These are phyloP conservation scores for Chinchilla lanigera DNA, from an alignment of 2,113 vertebrate genomes.

Conservation along the genomic window DNA sequence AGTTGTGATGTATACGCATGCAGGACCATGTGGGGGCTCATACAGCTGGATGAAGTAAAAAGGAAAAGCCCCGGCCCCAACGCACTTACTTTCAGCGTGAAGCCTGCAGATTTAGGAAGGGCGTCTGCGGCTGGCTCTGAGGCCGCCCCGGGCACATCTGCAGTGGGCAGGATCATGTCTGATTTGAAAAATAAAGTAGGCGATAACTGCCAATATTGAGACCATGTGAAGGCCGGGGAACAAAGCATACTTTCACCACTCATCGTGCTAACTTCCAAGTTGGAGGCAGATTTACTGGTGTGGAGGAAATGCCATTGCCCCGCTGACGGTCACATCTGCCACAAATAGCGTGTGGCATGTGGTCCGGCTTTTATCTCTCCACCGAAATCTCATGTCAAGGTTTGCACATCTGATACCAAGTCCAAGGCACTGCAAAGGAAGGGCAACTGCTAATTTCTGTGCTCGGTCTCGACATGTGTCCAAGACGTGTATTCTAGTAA, in stretches of 20 bases:
- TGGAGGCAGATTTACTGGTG: conserved; percentile 89
- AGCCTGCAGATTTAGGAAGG: conserved; percentile 71
- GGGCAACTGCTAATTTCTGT: conserved; percentile 76
- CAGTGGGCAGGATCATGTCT: conserved; percentile 81
- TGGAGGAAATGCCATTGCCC: conserved; percentile 93
- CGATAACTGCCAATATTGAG: conserved; percentile 90
- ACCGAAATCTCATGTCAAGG: conserved; percentile 84
- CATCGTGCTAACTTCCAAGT: conserved; percentile 94
- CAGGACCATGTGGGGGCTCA: background rate
- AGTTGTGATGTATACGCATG: background rate
- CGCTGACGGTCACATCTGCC: conserved; percentile 94
- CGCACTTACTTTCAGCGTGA: conserved; percentile 73
- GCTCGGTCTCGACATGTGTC: conserved; percentile 71
- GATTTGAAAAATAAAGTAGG: conserved; percentile 86
- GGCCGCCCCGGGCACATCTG: conserved; percentile 78
- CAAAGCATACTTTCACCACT: conserved; percentile 93
- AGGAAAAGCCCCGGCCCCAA: background rate
- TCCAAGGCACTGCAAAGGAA: conserved; percentile 84
- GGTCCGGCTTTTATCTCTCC: conserved; percentile 88
- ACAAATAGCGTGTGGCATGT: conserved; percentile 92
- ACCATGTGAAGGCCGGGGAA: conserved; percentile 91
- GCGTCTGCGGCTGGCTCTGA: conserved; percentile 68
- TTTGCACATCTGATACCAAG: conserved; percentile 86
- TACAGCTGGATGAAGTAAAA: background rate
- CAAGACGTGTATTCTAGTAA: conserved; percentile 73